Percentiles rank a stretch among this genome's conserved stretches.
phyloP scores from a whole-genome alignment of 2,888 invertebrate genomes.

The Teleiodes luculella region DNA sequence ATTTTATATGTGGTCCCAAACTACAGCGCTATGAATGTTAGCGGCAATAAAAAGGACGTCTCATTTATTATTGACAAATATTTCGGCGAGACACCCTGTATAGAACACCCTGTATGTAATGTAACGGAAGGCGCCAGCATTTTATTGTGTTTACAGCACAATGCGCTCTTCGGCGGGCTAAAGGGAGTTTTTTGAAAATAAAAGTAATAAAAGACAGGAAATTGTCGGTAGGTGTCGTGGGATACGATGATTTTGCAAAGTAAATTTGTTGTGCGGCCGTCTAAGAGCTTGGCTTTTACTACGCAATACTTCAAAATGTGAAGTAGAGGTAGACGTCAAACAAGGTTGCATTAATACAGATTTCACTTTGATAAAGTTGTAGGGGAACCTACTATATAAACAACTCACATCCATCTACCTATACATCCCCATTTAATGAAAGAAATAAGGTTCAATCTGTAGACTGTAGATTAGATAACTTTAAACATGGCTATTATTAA shows the following conservation, averaged over 20 bases:
- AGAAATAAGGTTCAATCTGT: too few relatives aligned
- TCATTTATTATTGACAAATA: conserved; percentile 79
- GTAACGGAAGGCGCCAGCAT: conserved; percentile 74
- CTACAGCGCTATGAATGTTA: conserved; percentile 58
- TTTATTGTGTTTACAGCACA: conserved; percentile 62
- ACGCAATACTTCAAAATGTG: too few relatives aligned
- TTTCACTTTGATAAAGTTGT: too few relatives aligned
- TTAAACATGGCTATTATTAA: too few relatives aligned
- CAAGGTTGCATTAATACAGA: too few relatives aligned
- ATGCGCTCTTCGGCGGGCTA: conserved; percentile 54
- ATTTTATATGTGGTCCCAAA: conserved; percentile 56
- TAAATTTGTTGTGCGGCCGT: background rate
- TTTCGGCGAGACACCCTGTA: conserved; percentile 63
- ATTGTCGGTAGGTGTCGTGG: conserved; percentile 33
- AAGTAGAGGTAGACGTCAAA: too few relatives aligned
- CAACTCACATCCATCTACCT: too few relatives aligned
- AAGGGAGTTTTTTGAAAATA: conserved; percentile 38
- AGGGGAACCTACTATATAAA: too few relatives aligned
- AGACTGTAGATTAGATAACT: too few relatives aligned
- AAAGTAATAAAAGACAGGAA: conserved; percentile 57
- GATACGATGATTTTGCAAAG: background rate
- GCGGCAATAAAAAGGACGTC: conserved; percentile 71
- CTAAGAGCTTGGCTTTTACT: too few relatives aligned
- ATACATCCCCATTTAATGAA: too few relatives aligned
- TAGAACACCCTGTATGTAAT: conserved; percentile 46